phyloP scores from a whole-genome alignment of 2,888 invertebrate species.

The Zaprionus bogoriensis region DNA sequence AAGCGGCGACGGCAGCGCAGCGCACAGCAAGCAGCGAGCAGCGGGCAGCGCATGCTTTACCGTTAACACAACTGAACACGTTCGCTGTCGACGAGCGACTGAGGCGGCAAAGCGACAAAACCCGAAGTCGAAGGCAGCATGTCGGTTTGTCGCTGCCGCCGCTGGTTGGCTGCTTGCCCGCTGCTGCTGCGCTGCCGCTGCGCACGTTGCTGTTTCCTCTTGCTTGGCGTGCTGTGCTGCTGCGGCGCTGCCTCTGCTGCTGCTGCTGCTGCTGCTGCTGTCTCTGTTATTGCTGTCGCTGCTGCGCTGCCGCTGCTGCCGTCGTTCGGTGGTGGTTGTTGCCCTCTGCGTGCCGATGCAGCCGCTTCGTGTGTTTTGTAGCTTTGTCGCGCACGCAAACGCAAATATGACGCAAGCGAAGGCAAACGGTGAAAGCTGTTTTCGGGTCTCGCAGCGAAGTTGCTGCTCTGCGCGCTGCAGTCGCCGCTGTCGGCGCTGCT shows the following conservation, averaged over 20 bases:
- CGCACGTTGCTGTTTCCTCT: constrained; percentile 3
- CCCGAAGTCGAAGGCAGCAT: constrained; percentile 48
- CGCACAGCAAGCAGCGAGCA: constrained; percentile 33
- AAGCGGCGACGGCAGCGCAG: constrained; percentile 32
- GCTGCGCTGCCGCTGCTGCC: constrained; percentile 32
- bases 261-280: constrained; percentile 16
- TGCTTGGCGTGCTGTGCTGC: not conserved
- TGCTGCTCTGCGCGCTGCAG: constrained; percentile 28
- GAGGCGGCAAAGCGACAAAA: constrained; percentile 55
- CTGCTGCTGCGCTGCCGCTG: constrained; percentile 13
- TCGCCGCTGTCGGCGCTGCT: constrained; percentile 12
- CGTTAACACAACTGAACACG: constrained; percentile 63
- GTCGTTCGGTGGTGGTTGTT: constrained; percentile 45
- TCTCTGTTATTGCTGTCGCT: constrained; percentile 9
- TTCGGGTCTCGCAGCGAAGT: constrained; percentile 43
- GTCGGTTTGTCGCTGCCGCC: constrained; percentile 50
- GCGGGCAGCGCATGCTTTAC: constrained; percentile 41
- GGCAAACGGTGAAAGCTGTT: constrained; percentile 69
- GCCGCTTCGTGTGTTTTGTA: constrained; percentile 54
- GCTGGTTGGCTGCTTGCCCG: no score
- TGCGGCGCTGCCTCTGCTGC: constrained; percentile 17
- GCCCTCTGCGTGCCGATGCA: constrained; percentile 62
- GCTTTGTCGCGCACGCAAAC: constrained; percentile 61
- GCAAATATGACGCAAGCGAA: constrained; percentile 66
- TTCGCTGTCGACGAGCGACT: constrained; percentile 57